Percentiles rank a stretch among this genome's conserved stretches.
Evolutionary conservation across 2,888 invertebrate genomes (phyloP).

Genomic region (Ellobium chinense): DNA sequence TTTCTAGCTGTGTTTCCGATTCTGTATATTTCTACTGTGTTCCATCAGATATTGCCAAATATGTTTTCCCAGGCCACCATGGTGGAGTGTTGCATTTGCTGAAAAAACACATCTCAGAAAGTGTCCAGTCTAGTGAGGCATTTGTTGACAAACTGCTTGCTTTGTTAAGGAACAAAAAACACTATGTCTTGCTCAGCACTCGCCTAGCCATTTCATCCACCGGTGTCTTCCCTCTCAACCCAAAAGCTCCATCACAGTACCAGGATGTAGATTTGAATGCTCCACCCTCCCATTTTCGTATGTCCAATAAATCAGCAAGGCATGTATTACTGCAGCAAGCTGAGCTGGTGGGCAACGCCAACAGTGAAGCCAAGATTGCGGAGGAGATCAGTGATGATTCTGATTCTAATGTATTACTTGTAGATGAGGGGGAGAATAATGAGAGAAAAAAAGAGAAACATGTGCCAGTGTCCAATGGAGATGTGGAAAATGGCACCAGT

Average conservation of each 20-base stretch:
- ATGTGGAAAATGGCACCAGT: no score
- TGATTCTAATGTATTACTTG: neutral
- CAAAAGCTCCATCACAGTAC: conserved; percentile 11
- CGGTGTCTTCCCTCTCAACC: conserved; percentile 31
- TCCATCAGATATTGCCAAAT: conserved; percentile 14
- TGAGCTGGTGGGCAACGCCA: no score
- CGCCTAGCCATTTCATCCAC: conserved; percentile 13
- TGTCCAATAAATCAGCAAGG: neutral
- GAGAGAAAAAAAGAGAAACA: no score
- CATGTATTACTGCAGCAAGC: no score
- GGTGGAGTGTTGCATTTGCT: conserved; percentile 27
- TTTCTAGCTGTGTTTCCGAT: neutral
- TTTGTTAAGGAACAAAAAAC: neutral
- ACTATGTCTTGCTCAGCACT: neutral
- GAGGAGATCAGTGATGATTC: neutral
- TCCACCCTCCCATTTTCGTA: neutral
- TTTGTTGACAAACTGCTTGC: neutral
- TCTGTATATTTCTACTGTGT: conserved; percentile 14
- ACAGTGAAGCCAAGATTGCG: neutral
- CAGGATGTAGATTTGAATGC: neutral
- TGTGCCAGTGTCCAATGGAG: no score
- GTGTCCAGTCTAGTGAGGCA: neutral
- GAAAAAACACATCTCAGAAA: neutral
- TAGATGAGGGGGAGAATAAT: no score
- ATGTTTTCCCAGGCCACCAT: conserved; percentile 33